Evolutionary conservation across 2,888 invertebrate species (phyloP).

Genomic region (Eueremaeus valkanovi): DNA sequence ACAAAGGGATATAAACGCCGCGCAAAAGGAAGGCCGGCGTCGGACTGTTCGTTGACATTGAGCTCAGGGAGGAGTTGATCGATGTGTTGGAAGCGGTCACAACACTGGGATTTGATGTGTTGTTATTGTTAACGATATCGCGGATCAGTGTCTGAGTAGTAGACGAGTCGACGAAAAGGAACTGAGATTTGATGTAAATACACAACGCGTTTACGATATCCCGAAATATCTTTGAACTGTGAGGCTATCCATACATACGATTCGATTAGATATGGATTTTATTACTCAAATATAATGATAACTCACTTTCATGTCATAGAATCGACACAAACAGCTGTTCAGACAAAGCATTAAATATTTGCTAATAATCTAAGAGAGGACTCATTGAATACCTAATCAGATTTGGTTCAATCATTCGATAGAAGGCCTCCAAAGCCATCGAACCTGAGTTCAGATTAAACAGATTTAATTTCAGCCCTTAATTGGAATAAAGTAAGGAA

Average conservation of each 20-base stretch:
- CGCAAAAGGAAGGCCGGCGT: slow-evolving; percentile 89
- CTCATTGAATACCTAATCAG: not conserved
- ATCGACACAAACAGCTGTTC: slow-evolving; percentile 75
- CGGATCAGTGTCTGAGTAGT: slow-evolving; percentile 42
- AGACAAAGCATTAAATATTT: slow-evolving; percentile 31
- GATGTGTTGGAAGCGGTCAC: not conserved
- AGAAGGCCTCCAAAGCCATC: slow-evolving; percentile 38
- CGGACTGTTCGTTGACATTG: slow-evolving; percentile 57
- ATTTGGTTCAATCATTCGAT: slow-evolving; percentile 28
- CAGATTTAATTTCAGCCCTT: not conserved
- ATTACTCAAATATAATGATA: not conserved
- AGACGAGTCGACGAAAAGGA: slow-evolving; percentile 47
- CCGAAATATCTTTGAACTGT: slow-evolving; percentile 63
- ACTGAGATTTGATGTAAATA: slow-evolving; percentile 84
- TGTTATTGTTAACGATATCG: slow-evolving; percentile 40
- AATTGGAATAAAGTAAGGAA: not conserved
- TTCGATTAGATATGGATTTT: not conserved
- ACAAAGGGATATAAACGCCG: slow-evolving; percentile 85
- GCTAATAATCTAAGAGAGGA: slow-evolving; percentile 14
- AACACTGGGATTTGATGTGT: slow-evolving; percentile 33
- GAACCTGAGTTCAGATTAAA: not conserved
- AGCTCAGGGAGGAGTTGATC: not conserved
- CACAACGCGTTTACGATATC: slow-evolving; percentile 92
- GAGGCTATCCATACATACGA: slow-evolving; percentile 54
- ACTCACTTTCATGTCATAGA: slow-evolving; percentile 77